Conservation (phyloP, 1,140 invertebrate genomes). For the Drosophila ogumai region DNA sequence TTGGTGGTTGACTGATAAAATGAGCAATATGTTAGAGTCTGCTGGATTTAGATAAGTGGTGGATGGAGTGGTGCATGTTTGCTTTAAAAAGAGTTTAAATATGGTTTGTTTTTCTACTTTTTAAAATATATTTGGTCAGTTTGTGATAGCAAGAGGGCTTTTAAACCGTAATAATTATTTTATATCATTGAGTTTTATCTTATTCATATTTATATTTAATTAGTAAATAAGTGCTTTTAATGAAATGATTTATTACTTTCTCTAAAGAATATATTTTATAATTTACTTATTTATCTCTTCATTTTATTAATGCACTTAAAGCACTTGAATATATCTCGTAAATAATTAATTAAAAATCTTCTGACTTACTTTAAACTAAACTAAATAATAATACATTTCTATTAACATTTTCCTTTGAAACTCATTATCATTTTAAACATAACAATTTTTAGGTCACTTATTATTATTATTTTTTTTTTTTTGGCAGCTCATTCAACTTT, state of each 20-base stretch:
- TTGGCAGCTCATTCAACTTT: constrained; percentile 34
- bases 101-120: not conserved
- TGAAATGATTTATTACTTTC: too few species aligned
- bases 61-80: not conserved
- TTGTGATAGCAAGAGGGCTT: not conserved
- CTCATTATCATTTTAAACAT: not conserved
- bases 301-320: not conserved
- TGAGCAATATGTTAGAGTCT: constrained; percentile 42
- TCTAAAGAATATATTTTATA: not conserved
- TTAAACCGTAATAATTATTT: not conserved
- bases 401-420: too few species aligned
- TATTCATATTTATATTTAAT: not conserved
- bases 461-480: not conserved
- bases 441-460: constrained; percentile 8
- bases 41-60: constrained; percentile 15
- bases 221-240: not conserved
- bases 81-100: not conserved
- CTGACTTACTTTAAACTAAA: not conserved
- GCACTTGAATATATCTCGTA: too few species aligned
- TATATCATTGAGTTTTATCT: too few species aligned
- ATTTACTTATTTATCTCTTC: not conserved
- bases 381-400: not conserved
- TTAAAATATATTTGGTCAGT: not conserved
- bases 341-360: not conserved
- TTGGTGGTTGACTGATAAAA: constrained; percentile 36